Evolutionary conservation across 2,797 vertebrate genomes (phyloP), one percentile per base, ranked within the genome.

Genomic region (Pseudotriccus pelzelni): DNA sequence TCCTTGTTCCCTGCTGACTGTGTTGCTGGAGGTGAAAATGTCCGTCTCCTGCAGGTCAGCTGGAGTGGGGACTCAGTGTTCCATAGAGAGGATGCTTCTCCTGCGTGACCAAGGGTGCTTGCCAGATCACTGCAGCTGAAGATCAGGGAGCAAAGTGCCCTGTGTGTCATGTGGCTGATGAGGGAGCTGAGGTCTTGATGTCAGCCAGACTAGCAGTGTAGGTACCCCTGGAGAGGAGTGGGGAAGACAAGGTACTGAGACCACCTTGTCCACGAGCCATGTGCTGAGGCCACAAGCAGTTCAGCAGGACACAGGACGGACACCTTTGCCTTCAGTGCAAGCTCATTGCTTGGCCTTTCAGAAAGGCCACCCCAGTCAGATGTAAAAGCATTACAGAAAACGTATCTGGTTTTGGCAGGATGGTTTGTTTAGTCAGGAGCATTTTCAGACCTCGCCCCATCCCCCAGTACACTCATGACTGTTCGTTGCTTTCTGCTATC

Each of bases 311-410:
- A 7, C 32, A 12, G 15, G 10, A 72, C 32, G 21, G 14, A 76
- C 18, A 56, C 1, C 1, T 82, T 49, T 77, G 30, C 13, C 52
- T 70, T 80, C 72, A 64, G 50, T 14, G 10, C 25, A 47, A 5
- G 46, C 28, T 79, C 0, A 0, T 49, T 6, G 3, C 27, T 70
- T 39, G 36, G 23, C 34, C 44, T 81, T 52, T 44, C 1, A 20
- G 23, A 13, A 1, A 19, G n/a, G 14, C 18, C n/a, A 39, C 5
- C 8, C 37, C 17, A 37, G 56, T 9, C 32, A 56, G 58, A 9
- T 32, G 6, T 16, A 80, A 67, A 67, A 28, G 24, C 41, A 37
- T 32, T 49, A 50, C 28, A 75, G 68, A 83, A 83, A 72, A 59
- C 0, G 0, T 4, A 18, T 17, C 28, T 64, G 14, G 27, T 46